phyloP scores from a whole-genome alignment of 2,888 invertebrate species.

The Melieria picta region DNA sequence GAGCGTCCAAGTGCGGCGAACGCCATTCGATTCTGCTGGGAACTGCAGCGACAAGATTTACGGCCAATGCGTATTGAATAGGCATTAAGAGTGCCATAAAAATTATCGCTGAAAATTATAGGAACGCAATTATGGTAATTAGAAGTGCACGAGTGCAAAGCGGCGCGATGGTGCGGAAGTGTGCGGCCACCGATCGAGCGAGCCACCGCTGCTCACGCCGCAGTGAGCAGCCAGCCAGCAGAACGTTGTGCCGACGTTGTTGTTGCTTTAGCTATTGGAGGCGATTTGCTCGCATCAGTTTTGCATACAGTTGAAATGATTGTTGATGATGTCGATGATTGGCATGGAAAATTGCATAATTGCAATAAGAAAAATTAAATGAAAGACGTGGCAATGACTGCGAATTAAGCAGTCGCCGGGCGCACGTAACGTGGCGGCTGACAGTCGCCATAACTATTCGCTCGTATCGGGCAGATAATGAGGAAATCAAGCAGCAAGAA shows the following conservation, averaged over 20 bases:
- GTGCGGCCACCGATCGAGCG: background rate
- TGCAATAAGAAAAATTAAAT: background rate
- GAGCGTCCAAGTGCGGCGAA: too few relatives aligned
- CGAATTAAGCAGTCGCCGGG: too few relatives aligned
- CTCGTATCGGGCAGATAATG: too few relatives aligned
- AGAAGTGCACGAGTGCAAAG: background rate
- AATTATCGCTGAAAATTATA: background rate
- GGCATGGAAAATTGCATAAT: conserved; percentile 24
- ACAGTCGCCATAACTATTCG: too few relatives aligned
- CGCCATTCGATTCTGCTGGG: too few relatives aligned
- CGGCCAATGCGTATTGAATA: background rate
- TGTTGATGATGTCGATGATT: conserved; percentile 19
- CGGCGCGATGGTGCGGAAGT: background rate
- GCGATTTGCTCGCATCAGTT: background rate
- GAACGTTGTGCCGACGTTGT: background rate
- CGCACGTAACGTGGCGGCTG: too few relatives aligned
- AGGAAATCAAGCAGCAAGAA: too few relatives aligned
- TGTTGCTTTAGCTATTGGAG: conserved; percentile 1
- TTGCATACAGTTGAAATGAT: background rate
- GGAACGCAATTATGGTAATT: conserved; percentile 4
- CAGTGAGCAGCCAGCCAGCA: background rate
- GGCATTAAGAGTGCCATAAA: conserved; percentile 17
- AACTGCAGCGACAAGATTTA: background rate
- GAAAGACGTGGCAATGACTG: conserved; percentile 8
- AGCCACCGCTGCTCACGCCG: background rate